Percentiles rank a stretch among this genome's conserved stretches.
These are phyloP conservation scores for Anarhynchus alexandrinus DNA, from an alignment of 2,113 vertebrate species.

Conservation along the genomic window DNA sequence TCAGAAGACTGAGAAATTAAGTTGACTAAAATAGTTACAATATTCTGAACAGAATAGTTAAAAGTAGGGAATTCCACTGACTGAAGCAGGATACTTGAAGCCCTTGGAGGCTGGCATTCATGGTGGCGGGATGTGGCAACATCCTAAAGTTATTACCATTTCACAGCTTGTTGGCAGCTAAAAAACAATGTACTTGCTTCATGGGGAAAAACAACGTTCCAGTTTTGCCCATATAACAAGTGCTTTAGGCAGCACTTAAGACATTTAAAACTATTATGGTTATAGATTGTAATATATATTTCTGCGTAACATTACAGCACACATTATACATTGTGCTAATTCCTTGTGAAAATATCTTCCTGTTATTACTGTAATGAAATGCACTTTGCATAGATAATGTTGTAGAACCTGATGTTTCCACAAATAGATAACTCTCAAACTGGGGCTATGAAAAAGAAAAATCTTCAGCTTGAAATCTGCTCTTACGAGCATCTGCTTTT, in stretches of 20 bases:
- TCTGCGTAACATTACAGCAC: neutral
- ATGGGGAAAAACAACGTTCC: neutral
- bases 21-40: neutral
- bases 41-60: neutral
- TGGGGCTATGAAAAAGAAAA: neutral
- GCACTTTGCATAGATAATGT: neutral
- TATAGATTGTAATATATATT: neutral
- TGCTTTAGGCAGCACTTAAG: neutral
- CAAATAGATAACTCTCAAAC: neutral
- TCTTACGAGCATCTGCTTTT: neutral
- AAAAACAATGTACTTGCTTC: neutral
- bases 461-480: neutral
- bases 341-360: neutral
- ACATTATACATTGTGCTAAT: neutral
- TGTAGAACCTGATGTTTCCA: neutral
- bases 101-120: neutral
- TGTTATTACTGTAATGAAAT: constrained; percentile 1
- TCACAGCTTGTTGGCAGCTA: neutral
- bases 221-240: neutral
- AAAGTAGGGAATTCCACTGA: neutral
- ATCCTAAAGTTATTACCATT: neutral
- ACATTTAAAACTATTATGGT: neutral
- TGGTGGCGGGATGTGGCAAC: neutral
- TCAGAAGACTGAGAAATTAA: neutral
- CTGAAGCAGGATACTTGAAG: neutral